phyloP scores from a whole-genome alignment of 2,888 invertebrate species.

The Pterostichus madidus region DNA sequence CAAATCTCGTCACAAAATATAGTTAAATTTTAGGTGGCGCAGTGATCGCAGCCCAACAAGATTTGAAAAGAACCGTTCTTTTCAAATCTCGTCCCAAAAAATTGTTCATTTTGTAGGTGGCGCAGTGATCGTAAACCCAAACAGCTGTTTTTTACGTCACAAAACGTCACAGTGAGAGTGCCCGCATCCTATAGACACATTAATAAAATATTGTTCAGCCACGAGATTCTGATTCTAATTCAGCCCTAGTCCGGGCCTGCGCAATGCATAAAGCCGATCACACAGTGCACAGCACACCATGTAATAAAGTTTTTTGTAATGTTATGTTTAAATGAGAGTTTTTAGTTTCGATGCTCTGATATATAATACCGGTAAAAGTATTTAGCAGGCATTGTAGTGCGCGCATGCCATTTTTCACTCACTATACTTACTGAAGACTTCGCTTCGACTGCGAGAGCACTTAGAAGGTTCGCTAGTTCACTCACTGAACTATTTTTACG shows the following conservation, averaged over 20 bases:
- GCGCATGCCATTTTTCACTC: slow-evolving; percentile 6
- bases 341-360: slow-evolving; percentile 28
- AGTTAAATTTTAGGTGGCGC: no score
- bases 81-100: no score
- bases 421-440: not conserved
- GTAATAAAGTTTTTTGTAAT: slow-evolving; percentile 33
- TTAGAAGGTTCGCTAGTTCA: not conserved
- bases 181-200: no score
- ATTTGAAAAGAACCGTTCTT: no score
- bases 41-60: no score
- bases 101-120: no score
- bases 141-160: no score
- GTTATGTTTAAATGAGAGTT: slow-evolving; percentile 28
- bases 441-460: not conserved
- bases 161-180: no score
- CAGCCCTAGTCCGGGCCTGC: not conserved
- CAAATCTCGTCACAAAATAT: no score
- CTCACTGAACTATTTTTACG: slow-evolving; percentile 6
- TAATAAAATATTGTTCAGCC: no score
- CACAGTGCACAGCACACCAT: slow-evolving; percentile 11
- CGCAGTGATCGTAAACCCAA: no score
- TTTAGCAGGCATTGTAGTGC: slow-evolving; percentile 6
- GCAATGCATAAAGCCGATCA: slow-evolving; percentile 27
- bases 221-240: not conserved
- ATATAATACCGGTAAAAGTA: slow-evolving; percentile 16